Base-by-base conservation (phyloP, 2,888 invertebrate genomes). In the Catocala nupta region DNA sequence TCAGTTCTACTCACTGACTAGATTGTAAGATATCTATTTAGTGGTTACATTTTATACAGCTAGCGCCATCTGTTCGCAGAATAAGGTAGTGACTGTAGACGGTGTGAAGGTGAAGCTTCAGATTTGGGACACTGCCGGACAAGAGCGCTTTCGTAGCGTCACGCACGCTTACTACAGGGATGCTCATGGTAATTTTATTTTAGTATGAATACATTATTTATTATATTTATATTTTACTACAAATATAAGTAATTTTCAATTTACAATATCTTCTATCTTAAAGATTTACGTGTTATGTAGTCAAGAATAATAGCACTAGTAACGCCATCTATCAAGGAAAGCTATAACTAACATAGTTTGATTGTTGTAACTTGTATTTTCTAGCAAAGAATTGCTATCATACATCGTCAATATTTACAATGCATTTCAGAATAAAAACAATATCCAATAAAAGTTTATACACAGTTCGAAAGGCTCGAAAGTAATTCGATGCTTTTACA, bases 101-200 rank as follows among this genome's bases (percentile, higher is more conserved):
- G 96, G 96, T 74, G 95, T 96, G 64, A 97, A 97, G 89, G 98
- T 99, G 66, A 99, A 99, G 90, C 95, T 99, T 80, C 99, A 99
- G 95, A 98, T 98, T 85, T 98, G 98, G 98, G 98, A 98, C 94
- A 98, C 98, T 3, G 98, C 98, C 1, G 98, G 98, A 0, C 98
- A 98, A 86, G 98, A 99, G 91, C 95, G 98, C 82, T 98, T 99
- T 89, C 96, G 98, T 70, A 98, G 98, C 90, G 98, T 98, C 39
- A 98, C 98, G 9, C 98, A 98, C 84, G 98, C 98, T 8, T 99
- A 99, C 89, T 98, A 98, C 92, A 96, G 98, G 84, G 98, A 99
- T 87, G 98, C 98, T 49, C 98, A 99, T 86, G 98, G 98, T 98
- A 95, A 60, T 10, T 36, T 25, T 36, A 43, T 39, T 33, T n/a